Conservation (phyloP, 2,888 invertebrate species). For the Euzetes globulus region DNA sequence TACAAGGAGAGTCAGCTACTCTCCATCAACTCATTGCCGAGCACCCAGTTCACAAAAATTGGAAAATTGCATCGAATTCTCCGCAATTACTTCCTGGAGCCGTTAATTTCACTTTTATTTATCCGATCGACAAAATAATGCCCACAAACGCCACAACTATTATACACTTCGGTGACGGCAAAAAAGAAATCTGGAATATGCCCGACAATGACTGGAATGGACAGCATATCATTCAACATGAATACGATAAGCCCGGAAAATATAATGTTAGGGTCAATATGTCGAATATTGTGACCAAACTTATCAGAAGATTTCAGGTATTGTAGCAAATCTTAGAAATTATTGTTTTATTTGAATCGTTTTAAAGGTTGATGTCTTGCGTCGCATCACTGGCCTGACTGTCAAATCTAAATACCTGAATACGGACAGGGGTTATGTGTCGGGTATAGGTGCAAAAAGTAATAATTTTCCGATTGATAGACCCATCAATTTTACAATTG, state of each 20-base stretch:
- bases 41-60: conserved; percentile 40
- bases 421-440: conserved; percentile 33
- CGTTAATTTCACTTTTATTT: conserved; percentile 40
- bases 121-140: conserved; percentile 40
- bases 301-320: conserved; percentile 35
- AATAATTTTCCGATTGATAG: conserved; percentile 39
- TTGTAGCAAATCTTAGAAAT: not conserved
- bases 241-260: conserved; percentile 41
- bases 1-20: conserved; percentile 39
- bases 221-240: conserved; percentile 39
- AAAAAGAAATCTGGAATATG: conserved; percentile 40
- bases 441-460: conserved; percentile 38
- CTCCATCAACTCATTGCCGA: conserved; percentile 39
- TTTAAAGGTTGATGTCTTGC: conserved; percentile 39
- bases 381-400: conserved; percentile 38
- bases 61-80: conserved; percentile 40
- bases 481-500: conserved; percentile 39
- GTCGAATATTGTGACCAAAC: conserved; percentile 40
- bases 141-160: conserved; percentile 42
- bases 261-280: conserved; percentile 41
- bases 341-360: not conserved
- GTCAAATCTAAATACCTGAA: conserved; percentile 37
- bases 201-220: conserved; percentile 40
- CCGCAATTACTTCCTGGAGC: conserved; percentile 41
- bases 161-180: conserved; percentile 42